Percentiles rank a stretch among this genome's conserved stretches.
phyloP scores from a whole-genome alignment of 37 sponge, comb jelly and placozoan genomes.

The Diacarnus erythraeanus region DNA sequence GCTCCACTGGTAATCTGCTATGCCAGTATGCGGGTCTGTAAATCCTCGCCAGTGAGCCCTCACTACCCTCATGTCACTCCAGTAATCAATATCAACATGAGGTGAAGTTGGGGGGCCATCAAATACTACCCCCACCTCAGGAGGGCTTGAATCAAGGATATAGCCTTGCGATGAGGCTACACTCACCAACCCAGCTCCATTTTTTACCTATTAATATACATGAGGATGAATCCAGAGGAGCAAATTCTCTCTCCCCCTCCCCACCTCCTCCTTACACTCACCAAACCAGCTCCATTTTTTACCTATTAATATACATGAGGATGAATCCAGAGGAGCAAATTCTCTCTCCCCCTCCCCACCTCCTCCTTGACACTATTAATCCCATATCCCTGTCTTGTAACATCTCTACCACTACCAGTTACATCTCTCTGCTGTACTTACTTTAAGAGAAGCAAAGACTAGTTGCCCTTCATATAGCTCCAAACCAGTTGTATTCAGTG shows the following conservation, averaged over 20 bases:
- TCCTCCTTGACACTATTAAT: too few relatives aligned
- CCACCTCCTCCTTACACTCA: too few relatives aligned
- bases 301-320: slow-evolving; percentile 62
- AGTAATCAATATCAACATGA: slow-evolving; percentile 33
- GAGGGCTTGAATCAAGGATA: slow-evolving; percentile 67
- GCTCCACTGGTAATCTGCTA: slow-evolving; percentile 50
- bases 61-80: slow-evolving; percentile 10
- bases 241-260: too few relatives aligned
- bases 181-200: slow-evolving; percentile 62
- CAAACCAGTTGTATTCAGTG: background rate
- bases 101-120: slow-evolving; percentile 49
- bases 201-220: slow-evolving; percentile 55
- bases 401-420: background rate
- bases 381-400: too few relatives aligned
- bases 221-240: too few relatives aligned
- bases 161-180: slow-evolving; percentile 44
- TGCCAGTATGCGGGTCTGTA: slow-evolving; percentile 49
- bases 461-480: slow-evolving; percentile 48
- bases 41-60: slow-evolving; percentile 66
- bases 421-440: background rate
- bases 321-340: too few relatives aligned
- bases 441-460: slow-evolving; percentile 37
- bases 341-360: too few relatives aligned
- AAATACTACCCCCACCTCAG: slow-evolving; percentile 39
- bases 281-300: slow-evolving; percentile 65